Conservation (phyloP, 2,797 vertebrate genomes). For the Dendrocincla tyrannina region DNA sequence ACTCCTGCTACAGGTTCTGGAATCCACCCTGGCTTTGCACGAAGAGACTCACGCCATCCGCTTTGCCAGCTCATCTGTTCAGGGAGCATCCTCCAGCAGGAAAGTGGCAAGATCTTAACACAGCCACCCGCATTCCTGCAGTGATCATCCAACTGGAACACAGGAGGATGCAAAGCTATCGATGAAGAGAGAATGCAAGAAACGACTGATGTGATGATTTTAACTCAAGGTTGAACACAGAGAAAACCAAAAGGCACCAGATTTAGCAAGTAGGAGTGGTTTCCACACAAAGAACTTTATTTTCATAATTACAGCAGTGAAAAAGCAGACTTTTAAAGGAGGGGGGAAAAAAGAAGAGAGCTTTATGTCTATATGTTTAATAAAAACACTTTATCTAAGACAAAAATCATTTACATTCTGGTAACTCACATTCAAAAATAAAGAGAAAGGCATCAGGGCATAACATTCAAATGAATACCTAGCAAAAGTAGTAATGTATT, state of each 20-base stretch:
- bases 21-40: background rate
- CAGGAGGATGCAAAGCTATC: background rate
- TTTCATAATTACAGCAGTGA: slow-evolving; percentile 27
- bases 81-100: background rate
- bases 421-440: slow-evolving; percentile 46
- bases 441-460: slow-evolving; percentile 37
- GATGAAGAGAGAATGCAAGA: background rate
- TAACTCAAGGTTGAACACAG: background rate
- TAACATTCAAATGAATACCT: slow-evolving; percentile 46
- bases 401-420: slow-evolving; percentile 44
- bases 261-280: background rate
- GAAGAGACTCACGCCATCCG: background rate
- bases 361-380: background rate
- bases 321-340: slow-evolving; percentile 11
- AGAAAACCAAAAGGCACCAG: background rate
- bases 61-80: background rate
- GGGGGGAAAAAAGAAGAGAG: accelerated
- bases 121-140: background rate
- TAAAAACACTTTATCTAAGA: slow-evolving; percentile 9
- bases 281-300: slow-evolving; percentile 51
- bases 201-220: accelerated
- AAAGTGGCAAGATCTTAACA: background rate
- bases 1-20: background rate
- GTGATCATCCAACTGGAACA: background rate
- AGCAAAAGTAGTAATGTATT: slow-evolving; percentile 27